Evolutionary conservation across 2,888 invertebrate genomes (phyloP).

Genomic region (Chrysina gloriosa): DNA sequence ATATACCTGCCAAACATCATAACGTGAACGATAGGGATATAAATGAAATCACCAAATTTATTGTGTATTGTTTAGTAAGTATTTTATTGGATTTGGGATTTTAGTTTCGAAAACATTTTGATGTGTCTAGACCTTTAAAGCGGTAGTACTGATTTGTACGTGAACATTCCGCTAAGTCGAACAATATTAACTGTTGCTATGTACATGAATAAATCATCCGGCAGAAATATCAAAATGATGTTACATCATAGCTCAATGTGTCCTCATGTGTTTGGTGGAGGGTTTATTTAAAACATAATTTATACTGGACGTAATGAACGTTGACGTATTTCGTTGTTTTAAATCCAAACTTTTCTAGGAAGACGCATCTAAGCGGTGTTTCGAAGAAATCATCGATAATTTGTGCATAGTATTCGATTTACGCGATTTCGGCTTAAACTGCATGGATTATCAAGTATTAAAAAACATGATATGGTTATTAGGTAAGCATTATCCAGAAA

Average conservation of each 20-base stretch:
- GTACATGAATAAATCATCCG: too few species aligned
- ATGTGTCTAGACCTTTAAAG: too few species aligned
- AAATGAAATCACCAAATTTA: conserved; percentile 82
- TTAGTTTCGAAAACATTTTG: too few species aligned
- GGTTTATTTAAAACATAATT: too few species aligned
- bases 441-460: conserved; percentile 85
- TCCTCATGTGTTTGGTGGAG: too few species aligned
- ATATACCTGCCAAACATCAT: conserved; percentile 83
- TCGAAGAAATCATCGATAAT: conserved; percentile 83
- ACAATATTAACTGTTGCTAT: too few species aligned
- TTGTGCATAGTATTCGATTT: conserved; percentile 84
- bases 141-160: too few species aligned
- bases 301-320: too few species aligned
- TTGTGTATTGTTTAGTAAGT: conserved; percentile 79
- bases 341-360: conserved; percentile 68
- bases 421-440: conserved; percentile 77
- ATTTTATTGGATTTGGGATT: conserved; percentile 4
- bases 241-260: too few species aligned
- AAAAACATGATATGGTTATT: conserved; percentile 84
- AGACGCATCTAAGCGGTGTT: conserved; percentile 80
- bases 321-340: too few species aligned
- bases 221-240: too few species aligned
- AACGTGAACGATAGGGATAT: conserved; percentile 78
- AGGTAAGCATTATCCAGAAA: conserved; percentile 81
- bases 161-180: too few species aligned